Percentiles rank a stretch among this genome's conserved stretches.
Evolutionary conservation across 2,797 vertebrate species (phyloP).

Genomic region (Fistularia commersonii): DNA sequence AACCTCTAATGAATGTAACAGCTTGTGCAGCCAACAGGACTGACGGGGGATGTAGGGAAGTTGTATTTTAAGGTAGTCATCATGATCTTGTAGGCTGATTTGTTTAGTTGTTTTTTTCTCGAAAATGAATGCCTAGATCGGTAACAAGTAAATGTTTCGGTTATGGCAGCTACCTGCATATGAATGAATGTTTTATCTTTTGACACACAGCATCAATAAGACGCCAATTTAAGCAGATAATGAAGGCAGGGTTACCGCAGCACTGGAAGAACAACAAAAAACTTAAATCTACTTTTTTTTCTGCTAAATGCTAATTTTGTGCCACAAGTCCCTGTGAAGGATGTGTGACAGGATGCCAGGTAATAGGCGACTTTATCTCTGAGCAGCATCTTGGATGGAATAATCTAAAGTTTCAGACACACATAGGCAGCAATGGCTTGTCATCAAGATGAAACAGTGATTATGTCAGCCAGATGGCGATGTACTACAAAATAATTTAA

Average conservation of each 20-base stretch:
- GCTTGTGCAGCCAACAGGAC: slow-evolving; percentile 10
- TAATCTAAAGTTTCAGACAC: neutral
- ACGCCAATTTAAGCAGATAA: slow-evolving; percentile 4
- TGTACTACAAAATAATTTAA: no score
- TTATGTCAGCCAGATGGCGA: neutral
- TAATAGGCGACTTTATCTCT: slow-evolving; percentile 12
- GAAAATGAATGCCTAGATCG: slow-evolving; percentile 11
- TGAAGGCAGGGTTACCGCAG: slow-evolving; percentile 4
- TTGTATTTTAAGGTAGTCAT: slow-evolving; percentile 8
- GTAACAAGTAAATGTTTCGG: neutral
- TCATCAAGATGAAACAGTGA: neutral
- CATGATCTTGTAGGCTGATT: slow-evolving; percentile 14
- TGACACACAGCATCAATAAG: slow-evolving; percentile 11
- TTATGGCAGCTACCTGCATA: neutral
- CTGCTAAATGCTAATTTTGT: slow-evolving; percentile 17
- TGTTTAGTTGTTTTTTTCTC: slow-evolving; percentile 7
- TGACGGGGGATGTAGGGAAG: neutral
- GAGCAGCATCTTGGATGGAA: slow-evolving; percentile 7
- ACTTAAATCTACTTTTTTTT: slow-evolving; percentile 6
- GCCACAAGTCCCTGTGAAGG: no score
- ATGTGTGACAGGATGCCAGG: neutral
- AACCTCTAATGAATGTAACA: slow-evolving; percentile 23
- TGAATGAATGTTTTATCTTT: slow-evolving; percentile 1
- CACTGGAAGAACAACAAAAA: slow-evolving; percentile 5
- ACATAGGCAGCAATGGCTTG: neutral